phyloP scores from a whole-genome alignment of 2,888 invertebrate species.

The Coleophora flavipennella region DNA sequence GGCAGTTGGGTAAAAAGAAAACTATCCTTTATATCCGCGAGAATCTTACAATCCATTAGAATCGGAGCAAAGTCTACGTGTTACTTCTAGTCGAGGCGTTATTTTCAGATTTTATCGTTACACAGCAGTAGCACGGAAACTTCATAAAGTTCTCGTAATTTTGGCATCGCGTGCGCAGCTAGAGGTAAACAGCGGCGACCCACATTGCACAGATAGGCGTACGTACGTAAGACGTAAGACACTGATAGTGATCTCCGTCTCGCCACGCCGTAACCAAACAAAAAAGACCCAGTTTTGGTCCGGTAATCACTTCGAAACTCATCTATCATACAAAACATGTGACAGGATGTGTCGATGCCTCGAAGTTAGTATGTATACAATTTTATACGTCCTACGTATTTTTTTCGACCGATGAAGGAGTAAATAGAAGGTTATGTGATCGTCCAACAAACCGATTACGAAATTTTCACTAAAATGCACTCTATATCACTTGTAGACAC shows the following conservation, averaged over 20 bases:
- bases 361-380: no score
- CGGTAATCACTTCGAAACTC: conserved; percentile 26
- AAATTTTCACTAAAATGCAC: no score
- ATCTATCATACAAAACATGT: conserved; percentile 24
- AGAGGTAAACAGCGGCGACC: conserved; percentile 20
- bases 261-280: conserved; percentile 28
- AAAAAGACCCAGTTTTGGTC: conserved; percentile 25
- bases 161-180: conserved; percentile 29
- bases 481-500: no score
- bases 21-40: no score
- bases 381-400: no score
- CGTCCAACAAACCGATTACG: no score
- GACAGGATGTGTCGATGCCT: conserved; percentile 11
- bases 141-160: conserved; percentile 11
- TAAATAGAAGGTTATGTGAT: neutral
- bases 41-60: no score
- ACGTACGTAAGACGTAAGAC: conserved; percentile 15
- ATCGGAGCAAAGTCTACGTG: no score
- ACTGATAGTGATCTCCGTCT: conserved; percentile 27
- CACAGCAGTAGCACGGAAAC: conserved; percentile 5
- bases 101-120: conserved; percentile 7
- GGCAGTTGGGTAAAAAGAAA: no score
- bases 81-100: no score
- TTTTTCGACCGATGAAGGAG: no score
- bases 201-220: conserved; percentile 30